These are phyloP conservation scores for Platycheirus albimanus DNA, from an alignment of 2,888 invertebrate species.

Conservation along the genomic window DNA sequence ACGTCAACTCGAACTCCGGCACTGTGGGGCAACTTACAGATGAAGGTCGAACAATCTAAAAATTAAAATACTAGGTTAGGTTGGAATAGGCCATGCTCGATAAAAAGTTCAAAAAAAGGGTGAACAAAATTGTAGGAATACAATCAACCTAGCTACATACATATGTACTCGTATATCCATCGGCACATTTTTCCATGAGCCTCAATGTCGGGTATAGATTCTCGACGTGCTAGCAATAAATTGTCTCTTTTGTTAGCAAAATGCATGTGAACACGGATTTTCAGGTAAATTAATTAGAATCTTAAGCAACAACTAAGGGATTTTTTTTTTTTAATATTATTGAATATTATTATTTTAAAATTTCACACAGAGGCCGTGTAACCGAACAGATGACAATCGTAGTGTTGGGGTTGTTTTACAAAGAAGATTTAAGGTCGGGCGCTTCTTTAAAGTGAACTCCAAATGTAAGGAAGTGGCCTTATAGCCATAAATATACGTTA, in stretches of 20 bases:
- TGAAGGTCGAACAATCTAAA: neutral
- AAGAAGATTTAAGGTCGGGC: neutral
- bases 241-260: neutral
- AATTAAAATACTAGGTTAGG: neutral
- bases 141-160: too few relatives aligned
- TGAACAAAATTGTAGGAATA: too few relatives aligned
- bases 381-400: neutral
- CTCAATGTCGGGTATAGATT: too few relatives aligned
- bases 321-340: neutral
- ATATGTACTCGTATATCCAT: too few relatives aligned
- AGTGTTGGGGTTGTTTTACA: neutral
- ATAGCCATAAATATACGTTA: neutral
- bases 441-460: too few relatives aligned
- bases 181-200: too few relatives aligned
- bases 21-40: neutral
- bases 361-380: neutral
- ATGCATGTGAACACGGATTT: neutral
- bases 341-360: neutral
- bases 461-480: conserved; percentile 1
- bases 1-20: conserved; percentile 14
- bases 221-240: neutral
- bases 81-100: too few relatives aligned
- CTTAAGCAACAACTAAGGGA: neutral
- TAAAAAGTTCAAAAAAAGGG: too few relatives aligned
- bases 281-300: neutral